Base-by-base conservation (phyloP, 2,113 vertebrate genomes). In the Ahaetulla prasina region DNA sequence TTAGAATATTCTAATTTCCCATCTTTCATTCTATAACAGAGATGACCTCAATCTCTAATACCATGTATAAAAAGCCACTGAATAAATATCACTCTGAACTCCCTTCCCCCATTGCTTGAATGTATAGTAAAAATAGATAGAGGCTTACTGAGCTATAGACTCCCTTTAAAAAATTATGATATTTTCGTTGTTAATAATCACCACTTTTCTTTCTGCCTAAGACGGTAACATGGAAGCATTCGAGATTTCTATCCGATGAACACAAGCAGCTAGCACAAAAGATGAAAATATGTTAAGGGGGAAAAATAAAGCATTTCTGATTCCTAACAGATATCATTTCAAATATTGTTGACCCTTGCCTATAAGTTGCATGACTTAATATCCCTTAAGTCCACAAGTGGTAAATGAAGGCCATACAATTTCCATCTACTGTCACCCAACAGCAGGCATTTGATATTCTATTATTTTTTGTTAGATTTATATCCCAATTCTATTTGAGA, bases 261-360 rank as follows among this genome's bases (percentile, higher is more conserved):
- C 14, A 50, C 20, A 45, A 68, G 45, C 35, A 23, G 35, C 54
- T 20, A 10, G 16, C 30, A 54, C n/a, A 91, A 47, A 55, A 68
- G 49, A 91, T 91, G 45, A 88, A 84, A 88, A 53, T 60, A 84
- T 30, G 55, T 91, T 91, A 88, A 84, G 60, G 23, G 39, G 39
- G 85, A 93, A 93, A 91, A 23, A 91, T 52, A 20, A 18, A 54
- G 50, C 60, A 39, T 39, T 45, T 91, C n/a, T 88, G 50, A 43
- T 88, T 47, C 60, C 45, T 74, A 57, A 53, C 86, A 39, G 52
- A 43, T 80, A 22, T 25, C 45, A 43, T 91, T 93, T 93, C 85
- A 93, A 60, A 90, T 88, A 55, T 91, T 88, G 63, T 84, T 80
- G 85, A 93, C 43, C 80, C 85, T 52, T 49, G 85, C 22, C 52